phyloP scores from a whole-genome alignment of 2,888 invertebrate genomes.

The Cancer borealis region DNA sequence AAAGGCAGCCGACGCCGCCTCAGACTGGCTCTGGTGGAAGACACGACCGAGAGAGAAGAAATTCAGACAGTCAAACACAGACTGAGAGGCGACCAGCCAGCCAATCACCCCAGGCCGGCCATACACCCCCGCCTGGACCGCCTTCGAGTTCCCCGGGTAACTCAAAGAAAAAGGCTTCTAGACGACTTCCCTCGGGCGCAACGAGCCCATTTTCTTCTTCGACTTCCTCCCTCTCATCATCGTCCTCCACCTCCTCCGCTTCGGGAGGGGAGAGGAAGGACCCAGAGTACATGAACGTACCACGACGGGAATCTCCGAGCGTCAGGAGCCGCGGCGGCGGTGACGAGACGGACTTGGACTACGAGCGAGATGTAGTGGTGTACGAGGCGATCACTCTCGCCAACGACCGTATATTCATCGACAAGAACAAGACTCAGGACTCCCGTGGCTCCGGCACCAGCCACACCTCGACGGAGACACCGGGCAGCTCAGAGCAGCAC shows the following conservation, averaged over 20 bases:
- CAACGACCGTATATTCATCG: conserved; percentile 75
- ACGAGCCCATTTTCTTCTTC: conserved; percentile 72
- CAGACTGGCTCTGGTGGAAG: conserved; percentile 15
- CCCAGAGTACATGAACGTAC: conserved; percentile 75
- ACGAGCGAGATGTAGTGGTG: conserved; percentile 75
- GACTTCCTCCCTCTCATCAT: conserved; percentile 73
- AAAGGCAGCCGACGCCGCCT: conserved; percentile 54
- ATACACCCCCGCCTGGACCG: conserved; percentile 53
- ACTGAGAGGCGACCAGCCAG: conserved; percentile 39
- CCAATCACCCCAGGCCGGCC: conserved; percentile 47
- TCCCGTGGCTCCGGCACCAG: conserved; percentile 69
- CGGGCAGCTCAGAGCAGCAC: conserved; percentile 57
- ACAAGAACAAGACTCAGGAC: conserved; percentile 69
- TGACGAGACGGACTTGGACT: conserved; percentile 72
- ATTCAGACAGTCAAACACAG: conserved; percentile 29
- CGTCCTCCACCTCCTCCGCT: conserved; percentile 75
- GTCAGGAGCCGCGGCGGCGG: conserved; percentile 58
- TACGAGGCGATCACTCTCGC: conserved; percentile 77
- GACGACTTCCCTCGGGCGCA: conserved; percentile 65
- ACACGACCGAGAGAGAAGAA: conserved; percentile 13
- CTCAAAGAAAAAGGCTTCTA: conserved; percentile 61
- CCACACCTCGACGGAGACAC: conserved; percentile 62
- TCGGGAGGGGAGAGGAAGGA: conserved; percentile 74
- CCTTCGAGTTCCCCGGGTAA: conserved; percentile 51
- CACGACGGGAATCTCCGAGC: conserved; percentile 51